Base-by-base conservation (phyloP, 2,888 invertebrate genomes). In the Zelleria hepariella region DNA sequence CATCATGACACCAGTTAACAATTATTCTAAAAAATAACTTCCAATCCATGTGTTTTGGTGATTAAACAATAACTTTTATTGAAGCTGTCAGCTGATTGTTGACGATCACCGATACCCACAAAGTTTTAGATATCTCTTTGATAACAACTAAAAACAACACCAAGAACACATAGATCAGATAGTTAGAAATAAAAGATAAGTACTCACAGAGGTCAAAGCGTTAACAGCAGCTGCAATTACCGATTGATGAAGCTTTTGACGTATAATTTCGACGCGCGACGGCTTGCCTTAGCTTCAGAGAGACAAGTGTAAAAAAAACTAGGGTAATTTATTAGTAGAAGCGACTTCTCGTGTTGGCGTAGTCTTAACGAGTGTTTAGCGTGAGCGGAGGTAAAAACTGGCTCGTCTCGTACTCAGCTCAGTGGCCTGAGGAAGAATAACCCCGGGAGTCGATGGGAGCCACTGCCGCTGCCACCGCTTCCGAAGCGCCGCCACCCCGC, bases 311-410 rank as follows among this genome's bases (percentile, higher is more conserved):
- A 86, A 88, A 86, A 88, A 86, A 88, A 88, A 87, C 86, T 83
- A 42, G 32, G 32, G 85, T 87, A 88, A 88, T 88, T 88, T 88
- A 88, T 91, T 89, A 88, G 89, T 88, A 90, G 32, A 42, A 42
- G 89, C 89, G 91, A 90, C 89, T 90, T 89, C 91, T 91, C 90
- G 91, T 90, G 88, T 90, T 90, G 89, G 88, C 90, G 88, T 91
- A 90, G 90, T 83, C 86, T 86, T 88, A 89, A 90, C 90, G 89
- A 88, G 88, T 87, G 87, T 88, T 85, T 86, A 87, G 89, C 87
- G 90, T 90, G 87, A 86, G 84, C 89, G 87, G 86, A 88, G 89
- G 91, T 90, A 91, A 90, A 91, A 91, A 90, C 91, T 90, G 89
- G 90, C 85, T 85, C 77, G 84, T 80, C 84, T 85, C 86, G 86